These are phyloP conservation scores for Pseudomugil tenellus DNA, from an alignment of 2,797 vertebrate genomes.

Conservation along the genomic window DNA sequence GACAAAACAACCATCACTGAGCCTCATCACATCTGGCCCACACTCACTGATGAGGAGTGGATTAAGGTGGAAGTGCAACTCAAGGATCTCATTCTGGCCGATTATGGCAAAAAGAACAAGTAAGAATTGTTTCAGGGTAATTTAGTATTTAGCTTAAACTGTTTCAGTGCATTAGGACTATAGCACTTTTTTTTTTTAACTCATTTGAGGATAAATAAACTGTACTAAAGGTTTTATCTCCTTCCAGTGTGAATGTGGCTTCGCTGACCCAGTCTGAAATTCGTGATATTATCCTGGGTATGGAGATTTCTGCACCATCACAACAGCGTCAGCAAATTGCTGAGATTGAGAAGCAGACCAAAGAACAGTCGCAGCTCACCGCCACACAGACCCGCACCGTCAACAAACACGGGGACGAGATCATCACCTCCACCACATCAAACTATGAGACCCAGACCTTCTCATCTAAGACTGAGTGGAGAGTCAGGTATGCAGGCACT, in stretches of 20 bases:
- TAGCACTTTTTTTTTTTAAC: neutral
- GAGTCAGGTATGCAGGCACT: slow-evolving; percentile 88
- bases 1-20: slow-evolving; percentile 99
- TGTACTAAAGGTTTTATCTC: slow-evolving; percentile 21
- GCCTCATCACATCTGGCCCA: slow-evolving; percentile 99
- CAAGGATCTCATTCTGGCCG: slow-evolving; percentile 97
- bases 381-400: slow-evolving; percentile 98
- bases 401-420: slow-evolving; percentile 99
- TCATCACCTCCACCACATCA: slow-evolving; percentile 99
- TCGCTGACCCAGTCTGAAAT: slow-evolving; percentile 98
- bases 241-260: slow-evolving; percentile 93
- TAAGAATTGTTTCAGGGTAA: slow-evolving; percentile 72
- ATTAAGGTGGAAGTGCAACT: slow-evolving; percentile 99
- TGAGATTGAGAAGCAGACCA: slow-evolving; percentile 99
- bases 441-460: slow-evolving; percentile 99
- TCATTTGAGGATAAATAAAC: neutral
- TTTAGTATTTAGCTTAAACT: neutral
- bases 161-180: no score
- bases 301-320: slow-evolving; percentile 98
- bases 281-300: slow-evolving; percentile 98
- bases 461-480: slow-evolving; percentile 98
- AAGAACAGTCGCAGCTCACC: slow-evolving; percentile 97
- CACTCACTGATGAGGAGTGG: slow-evolving; percentile 98
- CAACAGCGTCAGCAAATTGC: slow-evolving; percentile 99
- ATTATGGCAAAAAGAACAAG: slow-evolving; percentile 99